A percentile compares a stretch with the other conserved stretches of the same genome.
These are phyloP conservation scores for Hemicordylus capensis DNA, from an alignment of 2,113 vertebrate genomes.

Conservation along the genomic window DNA sequence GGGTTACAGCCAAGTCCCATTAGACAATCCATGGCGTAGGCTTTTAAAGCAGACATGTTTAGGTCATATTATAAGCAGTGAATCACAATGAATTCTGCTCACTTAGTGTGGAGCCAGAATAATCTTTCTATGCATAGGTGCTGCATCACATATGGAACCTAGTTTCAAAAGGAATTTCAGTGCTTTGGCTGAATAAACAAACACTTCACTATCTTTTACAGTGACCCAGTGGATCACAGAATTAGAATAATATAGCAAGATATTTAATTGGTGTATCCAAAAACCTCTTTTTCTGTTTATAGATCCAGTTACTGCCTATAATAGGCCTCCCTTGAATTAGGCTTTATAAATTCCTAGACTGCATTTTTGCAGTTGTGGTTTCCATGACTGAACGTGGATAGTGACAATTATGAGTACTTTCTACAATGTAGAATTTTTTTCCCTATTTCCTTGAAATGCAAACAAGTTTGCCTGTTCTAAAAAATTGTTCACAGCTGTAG, in stretches of 20 bases:
- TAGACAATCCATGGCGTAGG: neutral
- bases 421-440: constrained; percentile 80
- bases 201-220: constrained; percentile 66
- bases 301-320: constrained; percentile 16
- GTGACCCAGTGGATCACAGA: constrained; percentile 68
- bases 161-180: constrained; percentile 66
- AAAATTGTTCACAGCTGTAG: constrained; percentile 71
- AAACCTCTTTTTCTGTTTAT: constrained; percentile 39
- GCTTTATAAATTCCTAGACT: constrained; percentile 57
- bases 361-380: constrained; percentile 48
- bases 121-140: constrained; percentile 53
- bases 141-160: constrained; percentile 50
- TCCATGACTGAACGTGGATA: constrained; percentile 62
- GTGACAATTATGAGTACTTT: constrained; percentile 73
- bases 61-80: constrained; percentile 54
- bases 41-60: neutral
- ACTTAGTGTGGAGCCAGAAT: constrained; percentile 66
- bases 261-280: constrained; percentile 61
- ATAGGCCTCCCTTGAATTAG: constrained; percentile 67
- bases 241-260: constrained; percentile 55
- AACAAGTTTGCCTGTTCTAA: constrained; percentile 62
- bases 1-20: neutral
- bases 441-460: constrained; percentile 74
- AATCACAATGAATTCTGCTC: constrained; percentile 56
- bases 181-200: constrained; percentile 67